Evolutionary conservation across 1,140 invertebrate species (phyloP).

Genomic region (Calliopsis andreniformis): DNA sequence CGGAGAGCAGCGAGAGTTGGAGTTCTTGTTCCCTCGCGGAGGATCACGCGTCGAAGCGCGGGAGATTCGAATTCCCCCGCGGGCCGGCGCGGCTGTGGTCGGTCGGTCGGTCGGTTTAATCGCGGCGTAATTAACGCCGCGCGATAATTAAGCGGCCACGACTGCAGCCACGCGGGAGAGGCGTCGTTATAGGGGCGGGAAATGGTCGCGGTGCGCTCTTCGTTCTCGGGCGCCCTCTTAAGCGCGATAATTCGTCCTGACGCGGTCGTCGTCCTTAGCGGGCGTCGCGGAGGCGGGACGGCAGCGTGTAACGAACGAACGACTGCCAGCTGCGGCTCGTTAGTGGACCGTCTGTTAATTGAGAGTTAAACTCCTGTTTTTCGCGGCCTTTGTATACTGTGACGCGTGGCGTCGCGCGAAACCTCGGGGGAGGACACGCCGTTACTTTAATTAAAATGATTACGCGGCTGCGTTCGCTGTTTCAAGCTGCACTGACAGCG

Average conservation of each 20-base stretch:
- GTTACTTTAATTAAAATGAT: constrained; percentile 32
- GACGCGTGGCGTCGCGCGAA: not conserved
- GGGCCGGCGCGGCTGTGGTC: constrained; percentile 16
- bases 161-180: constrained; percentile 1
- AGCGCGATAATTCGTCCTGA: constrained; percentile 40
- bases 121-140: constrained; percentile 47
- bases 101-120: constrained; percentile 49
- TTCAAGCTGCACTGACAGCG: not conserved
- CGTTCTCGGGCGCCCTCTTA: not conserved
- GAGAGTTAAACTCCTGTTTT: constrained; percentile 40
- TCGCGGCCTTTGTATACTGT: constrained; percentile 12
- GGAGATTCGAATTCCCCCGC: constrained; percentile 26
- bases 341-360: constrained; percentile 38
- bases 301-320: constrained; percentile 25
- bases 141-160: constrained; percentile 48
- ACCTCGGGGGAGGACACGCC: not conserved
- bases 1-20: not conserved
- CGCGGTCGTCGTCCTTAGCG: constrained; percentile 25
- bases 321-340: constrained; percentile 21
- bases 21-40: not conserved
- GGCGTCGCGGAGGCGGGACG: not conserved
- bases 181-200: constrained; percentile 28
- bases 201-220: not conserved
- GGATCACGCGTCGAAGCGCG: not conserved
- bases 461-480: not conserved